Base-by-base conservation (phyloP, 2,113 vertebrate species). In the Speoplatyrhinus poulsoni region DNA sequence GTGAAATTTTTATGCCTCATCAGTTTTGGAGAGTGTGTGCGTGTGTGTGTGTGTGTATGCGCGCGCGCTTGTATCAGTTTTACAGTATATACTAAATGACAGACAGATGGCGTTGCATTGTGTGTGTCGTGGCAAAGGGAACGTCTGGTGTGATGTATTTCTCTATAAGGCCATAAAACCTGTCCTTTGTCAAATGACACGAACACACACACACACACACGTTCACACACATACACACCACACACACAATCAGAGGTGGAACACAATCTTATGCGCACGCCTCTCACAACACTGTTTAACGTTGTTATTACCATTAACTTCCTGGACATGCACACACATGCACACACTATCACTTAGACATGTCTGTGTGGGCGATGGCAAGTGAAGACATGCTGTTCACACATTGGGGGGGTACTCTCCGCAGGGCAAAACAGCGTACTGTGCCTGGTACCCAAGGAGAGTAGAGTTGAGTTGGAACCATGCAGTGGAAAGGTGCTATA, bases 301-400 rank as follows among this genome's bases (percentile, higher is more conserved):
- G 1, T 12, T 53, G n/a, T 53, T 12, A 53, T 6, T 41, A 7
- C 36, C 36, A 7, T 41, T 41, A 41, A 6, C 36, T 41, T 50
- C 48, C 48, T 50, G 48, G 48, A 50, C 48, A 12, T 11, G 65
- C 41, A 63, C 33, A 67, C 41, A 69, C n/a, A 10, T 65, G 19
- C 26, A 3, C 26, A 26, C 26, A 26, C 26, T 79, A 84, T 86
- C 85, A 84, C 70, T 78, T 71, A 75, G 71, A 77, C 13, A 12
- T 79, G 83, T 75, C 10, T 36, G 60, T 82, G 81, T 83, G 83
- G 88, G 81, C 63, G 79, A 81, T 72, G 64, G 73, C 77, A 81
- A 85, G 75, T 76, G 62, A 80, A 79, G 67, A 84, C 67, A 73
- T 86, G 78, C 77, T 81, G 79, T 84, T 84, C 73, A 26, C 26